These are phyloP conservation scores for Macroramphosus scolopax DNA, from an alignment of 2,797 vertebrate species.

Conservation along the genomic window DNA sequence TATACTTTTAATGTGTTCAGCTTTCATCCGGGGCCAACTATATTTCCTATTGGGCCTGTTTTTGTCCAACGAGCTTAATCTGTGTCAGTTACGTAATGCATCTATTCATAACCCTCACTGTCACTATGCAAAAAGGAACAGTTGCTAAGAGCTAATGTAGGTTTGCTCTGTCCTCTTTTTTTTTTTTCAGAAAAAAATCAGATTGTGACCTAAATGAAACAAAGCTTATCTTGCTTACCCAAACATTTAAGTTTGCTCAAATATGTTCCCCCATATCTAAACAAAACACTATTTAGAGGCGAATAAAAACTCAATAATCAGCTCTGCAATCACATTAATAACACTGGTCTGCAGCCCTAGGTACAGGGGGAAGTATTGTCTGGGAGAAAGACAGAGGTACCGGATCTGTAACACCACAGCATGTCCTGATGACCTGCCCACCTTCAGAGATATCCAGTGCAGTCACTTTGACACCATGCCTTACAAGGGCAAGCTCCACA, in stretches of 20 bases:
- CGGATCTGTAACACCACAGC: slow-evolving; percentile 79
- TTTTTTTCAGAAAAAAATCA: background rate
- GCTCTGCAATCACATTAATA: background rate
- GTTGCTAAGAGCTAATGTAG: background rate
- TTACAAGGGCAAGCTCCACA: slow-evolving; percentile 89
- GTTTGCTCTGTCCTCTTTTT: background rate
- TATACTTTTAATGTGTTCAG: too few species aligned
- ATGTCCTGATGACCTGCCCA: slow-evolving; percentile 74
- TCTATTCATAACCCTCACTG: background rate
- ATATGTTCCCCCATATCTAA: too few species aligned
- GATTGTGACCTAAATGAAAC: background rate
- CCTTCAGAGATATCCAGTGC: slow-evolving; percentile 90
- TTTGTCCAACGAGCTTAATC: too few species aligned
- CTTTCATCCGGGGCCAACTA: too few species aligned
- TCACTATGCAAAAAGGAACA: background rate
- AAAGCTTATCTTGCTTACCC: background rate
- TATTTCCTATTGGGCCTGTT: too few species aligned
- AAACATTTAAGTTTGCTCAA: too few species aligned
- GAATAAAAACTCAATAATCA: background rate
- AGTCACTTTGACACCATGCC: slow-evolving; percentile 84
- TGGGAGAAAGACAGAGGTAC: slow-evolving; percentile 86
- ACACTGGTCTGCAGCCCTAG: slow-evolving; percentile 76
- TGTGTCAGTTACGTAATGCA: background rate
- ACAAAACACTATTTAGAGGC: too few species aligned
- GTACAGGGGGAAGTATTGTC: slow-evolving; percentile 87